Conservation (phyloP, 2,888 invertebrate genomes). For the Athalia rosae region DNA sequence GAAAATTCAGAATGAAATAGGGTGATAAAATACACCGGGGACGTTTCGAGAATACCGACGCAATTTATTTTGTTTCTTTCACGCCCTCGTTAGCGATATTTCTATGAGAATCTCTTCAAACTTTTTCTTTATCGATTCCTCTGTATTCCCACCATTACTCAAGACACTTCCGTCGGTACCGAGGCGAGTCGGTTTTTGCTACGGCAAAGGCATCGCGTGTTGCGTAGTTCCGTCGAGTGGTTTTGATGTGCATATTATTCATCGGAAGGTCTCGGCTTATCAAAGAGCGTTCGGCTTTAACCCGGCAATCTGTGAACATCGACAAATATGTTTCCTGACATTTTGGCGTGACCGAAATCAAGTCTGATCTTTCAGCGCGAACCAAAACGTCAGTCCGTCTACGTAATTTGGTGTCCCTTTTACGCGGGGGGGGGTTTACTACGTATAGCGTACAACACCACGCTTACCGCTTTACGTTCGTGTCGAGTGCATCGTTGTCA, state of each 20-base stretch:
- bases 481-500: background rate
- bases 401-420: no score
- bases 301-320: constrained; percentile 46
- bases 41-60: no score
- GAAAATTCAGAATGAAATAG: no score
- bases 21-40: no score
- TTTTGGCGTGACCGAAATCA: constrained; percentile 49
- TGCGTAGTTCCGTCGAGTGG: background rate
- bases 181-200: no score
- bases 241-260: background rate
- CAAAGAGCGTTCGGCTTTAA: constrained; percentile 8
- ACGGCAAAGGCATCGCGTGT: background rate
- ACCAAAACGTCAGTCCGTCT: no score
- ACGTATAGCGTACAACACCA: constrained; percentile 1
- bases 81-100: no score
- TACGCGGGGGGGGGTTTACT: background rate
- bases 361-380: constrained; percentile 9
- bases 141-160: no score
- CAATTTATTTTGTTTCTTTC: no score
- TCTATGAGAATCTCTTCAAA: no score
- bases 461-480: background rate
- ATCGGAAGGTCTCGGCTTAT: constrained; percentile 6
- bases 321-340: constrained; percentile 51
- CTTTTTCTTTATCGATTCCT: no score
- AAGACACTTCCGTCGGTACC: no score